Conservation (phyloP, 2,888 invertebrate genomes). For the Stenoptilia bipunctidactyla region DNA sequence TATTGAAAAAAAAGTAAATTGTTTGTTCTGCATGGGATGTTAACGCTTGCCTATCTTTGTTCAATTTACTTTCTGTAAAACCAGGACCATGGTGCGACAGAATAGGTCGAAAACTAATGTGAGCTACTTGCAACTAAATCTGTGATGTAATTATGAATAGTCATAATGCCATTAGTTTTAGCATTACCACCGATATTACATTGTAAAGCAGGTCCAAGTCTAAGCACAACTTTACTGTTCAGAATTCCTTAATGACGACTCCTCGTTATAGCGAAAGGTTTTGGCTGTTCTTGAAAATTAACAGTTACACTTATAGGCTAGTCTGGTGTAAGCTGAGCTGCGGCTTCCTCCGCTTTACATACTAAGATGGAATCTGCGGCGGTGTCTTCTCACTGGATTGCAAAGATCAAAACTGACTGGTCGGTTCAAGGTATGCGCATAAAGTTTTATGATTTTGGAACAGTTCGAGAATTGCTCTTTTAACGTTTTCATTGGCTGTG, state of each 20-base stretch:
- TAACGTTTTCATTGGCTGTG: constrained; percentile 40
- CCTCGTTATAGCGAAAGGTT: constrained; percentile 59
- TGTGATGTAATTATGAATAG: too few species aligned
- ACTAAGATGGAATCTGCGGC: constrained; percentile 9
- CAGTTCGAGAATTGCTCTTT: constrained; percentile 56
- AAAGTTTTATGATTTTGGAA: constrained; percentile 59
- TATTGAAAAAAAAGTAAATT: too few species aligned
- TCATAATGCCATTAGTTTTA: too few species aligned
- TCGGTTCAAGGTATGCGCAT: constrained; percentile 36
- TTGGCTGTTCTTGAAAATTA: constrained; percentile 57
- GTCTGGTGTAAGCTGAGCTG: constrained; percentile 22
- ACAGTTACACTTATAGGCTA: constrained; percentile 37
- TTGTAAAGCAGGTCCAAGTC: too few species aligned
- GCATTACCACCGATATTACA: too few species aligned
- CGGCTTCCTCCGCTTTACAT: constrained; percentile 12
- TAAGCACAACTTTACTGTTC: constrained; percentile 23
- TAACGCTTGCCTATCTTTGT: too few species aligned
- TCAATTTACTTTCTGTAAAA: too few species aligned
- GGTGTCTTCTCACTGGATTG: too few species aligned
- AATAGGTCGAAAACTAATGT: too few species aligned
- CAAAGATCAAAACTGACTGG: constrained; percentile 26
- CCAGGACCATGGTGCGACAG: too few species aligned
- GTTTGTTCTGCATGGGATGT: too few species aligned
- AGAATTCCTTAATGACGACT: constrained; percentile 48
- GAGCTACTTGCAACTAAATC: too few species aligned